Base-by-base conservation (phyloP, 1,140 invertebrate genomes). In the Drosophila sp. region DNA sequence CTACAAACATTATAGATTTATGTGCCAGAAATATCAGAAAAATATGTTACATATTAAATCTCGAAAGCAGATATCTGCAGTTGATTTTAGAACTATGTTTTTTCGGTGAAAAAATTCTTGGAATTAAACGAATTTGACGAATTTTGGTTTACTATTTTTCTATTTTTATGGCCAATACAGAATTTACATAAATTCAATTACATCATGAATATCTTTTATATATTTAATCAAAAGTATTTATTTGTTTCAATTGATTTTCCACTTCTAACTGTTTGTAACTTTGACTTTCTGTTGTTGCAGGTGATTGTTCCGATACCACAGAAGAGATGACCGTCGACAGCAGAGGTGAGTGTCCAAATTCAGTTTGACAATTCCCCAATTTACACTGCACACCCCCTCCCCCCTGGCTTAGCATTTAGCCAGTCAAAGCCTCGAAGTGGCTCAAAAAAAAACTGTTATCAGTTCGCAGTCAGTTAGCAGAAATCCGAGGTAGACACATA, bases 311-410 rank as follows among this genome's bases (percentile, higher is more conserved):
- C 76, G 90, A 91, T 84, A 91, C 87, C 66, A 79, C 90, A 77
- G 90, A 91, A 91, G 90, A 91, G 70, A 91, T 91, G 90, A 91
- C 90, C 72, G 87, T 91, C 63, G 90, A 91, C 84, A 91, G 90
- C 76, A 80, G 90, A 89, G 90, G 90, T 91, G 75, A 91, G 90
- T 67, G 48, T 29, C 21, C 29, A 48, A 48, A 25, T 13, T 21
- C 29, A 11, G 13, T 7, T 14, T 13, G 56, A 32, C 6, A 57
- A 34, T 11, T 32, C 32, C 7, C 43, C 4, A 8, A 2, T 21
- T 2, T 21, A 21, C 21, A 8, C 11, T 8, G 8, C 38, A 46
- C 8, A 27, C 7, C 27, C 65, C 18, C 14, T 21, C 16, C 14
- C 18, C 36, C n/a, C 41, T 14, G 25, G 11, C 36, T 38, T 11